Evolutionary conservation across 2,797 vertebrate genomes (phyloP).

Genomic region (Zenarchopterus dispar): DNA sequence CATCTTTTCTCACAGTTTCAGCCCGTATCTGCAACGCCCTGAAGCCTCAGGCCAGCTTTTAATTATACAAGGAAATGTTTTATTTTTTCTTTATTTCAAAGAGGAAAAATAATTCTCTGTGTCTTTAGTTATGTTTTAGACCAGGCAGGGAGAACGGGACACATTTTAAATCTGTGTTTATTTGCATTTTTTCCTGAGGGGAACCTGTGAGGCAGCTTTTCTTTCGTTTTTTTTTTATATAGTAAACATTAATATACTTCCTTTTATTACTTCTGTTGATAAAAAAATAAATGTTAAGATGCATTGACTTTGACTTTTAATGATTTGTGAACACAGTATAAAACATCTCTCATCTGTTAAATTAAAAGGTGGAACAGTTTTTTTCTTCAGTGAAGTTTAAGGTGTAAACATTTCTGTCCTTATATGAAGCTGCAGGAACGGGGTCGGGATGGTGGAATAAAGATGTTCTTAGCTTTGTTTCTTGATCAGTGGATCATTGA

Average conservation of each 20-base stretch:
- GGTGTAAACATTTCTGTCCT: too few species aligned
- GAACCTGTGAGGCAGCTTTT: slow-evolving; percentile 27
- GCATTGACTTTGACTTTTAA: slow-evolving; percentile 17
- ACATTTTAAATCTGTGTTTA: slow-evolving; percentile 64
- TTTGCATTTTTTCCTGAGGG: slow-evolving; percentile 66
- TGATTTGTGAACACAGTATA: slow-evolving; percentile 10
- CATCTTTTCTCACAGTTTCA: slow-evolving; percentile 73
- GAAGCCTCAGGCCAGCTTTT: slow-evolving; percentile 77
- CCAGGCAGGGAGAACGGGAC: slow-evolving; percentile 38
- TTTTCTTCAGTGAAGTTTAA: too few species aligned
- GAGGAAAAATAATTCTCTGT: slow-evolving; percentile 59
- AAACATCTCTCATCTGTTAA: too few species aligned
- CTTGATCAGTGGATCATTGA: too few species aligned
- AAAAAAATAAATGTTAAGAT: slow-evolving; percentile 46
- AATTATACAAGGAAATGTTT: slow-evolving; percentile 79
- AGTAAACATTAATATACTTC: slow-evolving; percentile 55
- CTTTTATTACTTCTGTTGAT: slow-evolving; percentile 69
- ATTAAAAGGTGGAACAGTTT: too few species aligned
- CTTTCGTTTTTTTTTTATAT: slow-evolving; percentile 7
- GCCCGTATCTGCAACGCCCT: slow-evolving; percentile 63
- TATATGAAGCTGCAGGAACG: too few species aligned
- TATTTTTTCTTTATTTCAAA: slow-evolving; percentile 65
- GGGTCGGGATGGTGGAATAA: too few species aligned
- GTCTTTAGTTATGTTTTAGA: slow-evolving; percentile 68
- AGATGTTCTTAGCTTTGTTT: too few species aligned